Base-by-base conservation (phyloP, 2,888 invertebrate species). In the Hirtodrosophila histrioides region DNA sequence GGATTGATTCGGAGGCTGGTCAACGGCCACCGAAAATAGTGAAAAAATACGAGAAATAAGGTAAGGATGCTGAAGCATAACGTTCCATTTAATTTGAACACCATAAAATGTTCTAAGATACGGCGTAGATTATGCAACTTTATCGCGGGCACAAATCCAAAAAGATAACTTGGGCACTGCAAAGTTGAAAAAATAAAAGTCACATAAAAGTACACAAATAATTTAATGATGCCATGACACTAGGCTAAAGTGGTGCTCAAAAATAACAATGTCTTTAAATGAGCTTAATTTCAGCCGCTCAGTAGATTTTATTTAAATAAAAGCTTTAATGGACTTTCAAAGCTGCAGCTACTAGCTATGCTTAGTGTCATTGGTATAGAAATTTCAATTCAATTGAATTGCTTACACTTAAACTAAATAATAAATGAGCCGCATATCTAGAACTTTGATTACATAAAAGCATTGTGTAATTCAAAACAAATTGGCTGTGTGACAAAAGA, bases 101-200 rank as follows among this genome's bases (percentile, higher is more conserved):
- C 57, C 79, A 73, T 82, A 75, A 83, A 86, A 64, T 54, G 48
- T 33, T 66, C 48, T 51, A 69, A 71, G 69, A 71, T 76, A 80
- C 53, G 29, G 50, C 44, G 39, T 11, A 60, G 64, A 69, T 65
- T 73, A 53, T 43, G 36, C 51, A 27, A 57, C 55, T 50, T 64
- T 50, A 61, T 48, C 40, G 33, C 27, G 23, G 43, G 48, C 9
- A 10, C 17, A 6, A 10, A 11, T 24, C 5, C 8, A 12, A n/a
- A 2, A 8, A 23, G 29, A 24, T 1, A 17, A 17, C 48, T 46
- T 27, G 29, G 29, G 40, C 17, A 17, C 17, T 17, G 56, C 33
- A 23, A 49, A 37, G 17, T 23, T 46, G 46, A 11, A 31, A 6
- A 55, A 50, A 44, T 33, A 53, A 53, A 27, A 50, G 36, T 29